Percentiles rank a stretch among this genome's conserved stretches.
phyloP scores from a whole-genome alignment of 2,888 invertebrate genomes.

The Pachycephus smyrnensis region DNA sequence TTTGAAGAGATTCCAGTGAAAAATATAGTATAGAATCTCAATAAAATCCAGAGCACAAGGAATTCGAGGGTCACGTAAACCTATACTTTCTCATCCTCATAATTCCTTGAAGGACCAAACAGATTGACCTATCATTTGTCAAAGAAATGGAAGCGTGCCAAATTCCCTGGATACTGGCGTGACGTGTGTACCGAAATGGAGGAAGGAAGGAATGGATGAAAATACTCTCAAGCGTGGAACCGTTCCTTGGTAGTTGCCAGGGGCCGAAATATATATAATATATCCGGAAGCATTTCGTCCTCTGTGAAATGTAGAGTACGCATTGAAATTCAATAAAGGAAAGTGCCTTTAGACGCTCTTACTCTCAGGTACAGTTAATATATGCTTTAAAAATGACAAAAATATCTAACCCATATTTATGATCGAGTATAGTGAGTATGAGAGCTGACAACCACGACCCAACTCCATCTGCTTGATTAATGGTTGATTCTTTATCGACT shows the following conservation, averaged over 20 bases:
- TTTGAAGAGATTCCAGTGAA: neutral
- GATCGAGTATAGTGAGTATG: neutral
- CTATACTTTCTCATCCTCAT: neutral
- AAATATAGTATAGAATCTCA: neutral
- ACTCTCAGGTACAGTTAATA: neutral
- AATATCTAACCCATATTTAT: neutral
- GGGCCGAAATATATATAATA: neutral
- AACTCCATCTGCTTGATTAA: neutral
- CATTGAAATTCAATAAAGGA: neutral
- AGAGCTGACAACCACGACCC: too few species aligned
- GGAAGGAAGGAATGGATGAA: neutral
- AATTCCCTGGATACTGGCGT: neutral
- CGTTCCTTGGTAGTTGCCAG: neutral
- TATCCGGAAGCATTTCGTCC: neutral
- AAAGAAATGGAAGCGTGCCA: neutral
- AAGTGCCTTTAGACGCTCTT: neutral
- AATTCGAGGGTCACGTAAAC: neutral
- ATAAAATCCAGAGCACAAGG: neutral
- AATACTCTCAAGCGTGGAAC: neutral
- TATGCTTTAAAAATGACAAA: neutral
- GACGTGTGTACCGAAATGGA: neutral
- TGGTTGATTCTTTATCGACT: neutral
- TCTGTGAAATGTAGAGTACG: neutral
- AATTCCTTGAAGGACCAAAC: neutral
- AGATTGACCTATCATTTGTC: neutral